phyloP scores from a whole-genome alignment of 2,888 invertebrate genomes.

The Chrysomela aeneicollis region DNA sequence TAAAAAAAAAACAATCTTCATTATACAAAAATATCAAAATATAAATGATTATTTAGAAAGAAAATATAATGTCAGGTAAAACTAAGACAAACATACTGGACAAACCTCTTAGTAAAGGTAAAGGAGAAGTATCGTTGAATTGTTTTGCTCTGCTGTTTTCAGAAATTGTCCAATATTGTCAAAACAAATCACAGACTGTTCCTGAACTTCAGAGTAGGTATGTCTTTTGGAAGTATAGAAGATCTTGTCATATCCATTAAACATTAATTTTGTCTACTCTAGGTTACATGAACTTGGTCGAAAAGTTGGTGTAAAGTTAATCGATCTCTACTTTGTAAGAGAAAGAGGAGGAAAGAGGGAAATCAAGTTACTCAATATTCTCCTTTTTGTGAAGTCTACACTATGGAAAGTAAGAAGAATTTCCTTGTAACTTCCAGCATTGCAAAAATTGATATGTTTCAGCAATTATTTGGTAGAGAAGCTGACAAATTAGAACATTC shows the following conservation, averaged over 20 bases:
- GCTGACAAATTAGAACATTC: conserved; percentile 98
- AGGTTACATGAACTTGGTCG: conserved; percentile 94
- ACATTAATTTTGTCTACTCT: conserved; percentile 20
- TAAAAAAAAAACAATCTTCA: no score
- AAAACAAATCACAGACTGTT: conserved; percentile 93
- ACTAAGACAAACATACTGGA: conserved; percentile 85
- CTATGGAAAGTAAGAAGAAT: conserved; percentile 85
- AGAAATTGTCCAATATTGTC: conserved; percentile 98
- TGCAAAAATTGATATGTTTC: conserved; percentile 47
- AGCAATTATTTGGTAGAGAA: conserved; percentile 96
- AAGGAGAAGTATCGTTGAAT: conserved; percentile 90
- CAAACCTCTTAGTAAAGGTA: conserved; percentile 90
- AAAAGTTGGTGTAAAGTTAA: conserved; percentile 91
- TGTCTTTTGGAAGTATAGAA: not conserved
- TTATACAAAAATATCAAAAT: no score
- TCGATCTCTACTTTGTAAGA: conserved; percentile 92
- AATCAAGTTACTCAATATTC: conserved; percentile 91
- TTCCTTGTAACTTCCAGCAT: not conserved
- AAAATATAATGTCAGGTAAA: conserved; percentile 56
- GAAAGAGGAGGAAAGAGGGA: conserved; percentile 95
- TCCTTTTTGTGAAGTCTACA: conserved; percentile 94
- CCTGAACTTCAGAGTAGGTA: conserved; percentile 95
- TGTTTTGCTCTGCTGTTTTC: conserved; percentile 96
- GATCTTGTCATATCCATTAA: not conserved
- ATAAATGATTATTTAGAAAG: no score